Evolutionary conservation across 2,797 vertebrate genomes (phyloP).

Genomic region (Xenopus petersii): DNA sequence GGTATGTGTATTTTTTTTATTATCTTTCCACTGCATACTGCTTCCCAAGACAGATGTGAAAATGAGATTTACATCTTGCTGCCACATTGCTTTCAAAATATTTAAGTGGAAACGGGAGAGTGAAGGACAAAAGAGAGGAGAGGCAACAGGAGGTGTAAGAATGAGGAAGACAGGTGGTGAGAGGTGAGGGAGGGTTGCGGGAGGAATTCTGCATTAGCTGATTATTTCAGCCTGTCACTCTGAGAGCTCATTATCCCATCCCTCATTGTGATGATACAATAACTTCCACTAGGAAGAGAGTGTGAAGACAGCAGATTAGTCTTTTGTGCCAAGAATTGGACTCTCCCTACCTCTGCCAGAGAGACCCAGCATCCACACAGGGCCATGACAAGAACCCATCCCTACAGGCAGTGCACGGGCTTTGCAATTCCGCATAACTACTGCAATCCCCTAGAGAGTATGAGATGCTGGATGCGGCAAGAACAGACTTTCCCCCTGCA

Average conservation of each 20-base stretch:
- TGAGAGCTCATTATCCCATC: constrained; percentile 38
- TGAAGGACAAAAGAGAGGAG: constrained; percentile 14
- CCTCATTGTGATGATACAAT: constrained; percentile 47
- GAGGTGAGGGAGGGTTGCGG: background rate
- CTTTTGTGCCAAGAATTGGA: constrained; percentile 37
- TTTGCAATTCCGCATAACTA: background rate
- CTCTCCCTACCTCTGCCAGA: constrained; percentile 6
- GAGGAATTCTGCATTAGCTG: constrained; percentile 33
- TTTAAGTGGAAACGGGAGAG: constrained; percentile 20
- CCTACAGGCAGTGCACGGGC: background rate
- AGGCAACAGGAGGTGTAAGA: constrained; percentile 34
- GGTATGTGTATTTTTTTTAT: constrained; percentile 31
- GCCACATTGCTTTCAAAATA: constrained; percentile 32
- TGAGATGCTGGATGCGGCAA: background rate
- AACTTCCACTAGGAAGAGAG: constrained; percentile 40
- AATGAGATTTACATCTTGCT: constrained; percentile 39
- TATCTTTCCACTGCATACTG: constrained; percentile 17
- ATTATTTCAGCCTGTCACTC: constrained; percentile 39
- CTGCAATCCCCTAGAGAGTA: background rate
- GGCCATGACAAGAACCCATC: background rate
- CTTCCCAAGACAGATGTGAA: constrained; percentile 29
- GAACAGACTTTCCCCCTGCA: background rate
- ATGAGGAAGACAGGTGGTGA: constrained; percentile 47
- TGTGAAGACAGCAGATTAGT: constrained; percentile 42
- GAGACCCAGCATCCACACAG: background rate